Percentiles rank a stretch among this genome's conserved stretches.
phyloP scores from a whole-genome alignment of 2,797 vertebrate species.

The Alcedo atthis region DNA sequence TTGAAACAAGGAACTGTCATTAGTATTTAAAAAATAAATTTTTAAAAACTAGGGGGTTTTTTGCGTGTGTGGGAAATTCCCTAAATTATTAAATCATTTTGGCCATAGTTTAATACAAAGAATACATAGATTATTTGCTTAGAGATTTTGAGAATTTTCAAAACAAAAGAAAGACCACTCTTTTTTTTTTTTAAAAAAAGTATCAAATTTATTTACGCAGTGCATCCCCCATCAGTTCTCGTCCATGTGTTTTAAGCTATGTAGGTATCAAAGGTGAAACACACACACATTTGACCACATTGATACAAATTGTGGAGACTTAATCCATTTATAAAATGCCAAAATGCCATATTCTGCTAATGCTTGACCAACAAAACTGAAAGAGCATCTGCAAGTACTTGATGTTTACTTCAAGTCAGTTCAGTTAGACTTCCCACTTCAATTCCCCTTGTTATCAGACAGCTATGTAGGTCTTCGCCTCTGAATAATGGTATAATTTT shows the following conservation, averaged over 20 bases:
- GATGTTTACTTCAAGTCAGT: not conserved
- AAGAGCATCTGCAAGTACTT: not conserved
- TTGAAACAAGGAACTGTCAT: not conserved
- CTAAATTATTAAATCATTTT: not conserved
- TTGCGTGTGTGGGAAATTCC: fast-evolving
- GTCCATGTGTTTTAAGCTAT: not conserved
- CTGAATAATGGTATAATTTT: not conserved
- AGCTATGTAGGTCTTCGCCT: not conserved
- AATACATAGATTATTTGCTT: not conserved
- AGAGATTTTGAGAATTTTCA: not conserved
- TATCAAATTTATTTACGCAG: constrained; percentile 77
- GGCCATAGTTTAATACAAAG: not conserved
- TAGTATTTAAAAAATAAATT: not conserved
- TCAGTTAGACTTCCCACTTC: not conserved
- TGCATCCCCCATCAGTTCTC: constrained; percentile 10
- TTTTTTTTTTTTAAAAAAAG: constrained; percentile 68
- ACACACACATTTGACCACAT: constrained; percentile 9
- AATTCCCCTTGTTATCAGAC: not conserved
- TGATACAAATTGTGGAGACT: not conserved
- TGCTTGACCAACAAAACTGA: constrained; percentile 3
- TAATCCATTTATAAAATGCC: not conserved
- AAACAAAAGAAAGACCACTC: not conserved
- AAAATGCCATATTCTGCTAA: not conserved
- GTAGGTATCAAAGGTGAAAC: constrained; percentile 19
- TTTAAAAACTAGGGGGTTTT: not conserved